These are phyloP conservation scores for Peromyscus melanophrys DNA, from an alignment of 2,797 vertebrate genomes.

Conservation along the genomic window DNA sequence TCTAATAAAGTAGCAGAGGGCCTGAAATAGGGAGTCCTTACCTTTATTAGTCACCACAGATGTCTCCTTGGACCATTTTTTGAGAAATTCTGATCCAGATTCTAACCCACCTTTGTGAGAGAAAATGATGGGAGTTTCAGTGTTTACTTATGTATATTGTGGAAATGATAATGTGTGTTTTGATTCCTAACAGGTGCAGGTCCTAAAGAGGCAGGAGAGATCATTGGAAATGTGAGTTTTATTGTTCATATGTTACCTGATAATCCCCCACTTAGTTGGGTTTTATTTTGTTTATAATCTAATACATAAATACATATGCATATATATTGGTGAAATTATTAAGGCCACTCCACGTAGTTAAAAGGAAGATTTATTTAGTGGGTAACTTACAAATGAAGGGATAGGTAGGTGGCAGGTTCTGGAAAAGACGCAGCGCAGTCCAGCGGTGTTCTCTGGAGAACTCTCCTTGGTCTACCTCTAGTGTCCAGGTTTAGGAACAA, in stretches of 20 bases:
- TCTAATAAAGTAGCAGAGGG: slow-evolving; percentile 9
- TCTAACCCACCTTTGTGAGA: slow-evolving; percentile 7
- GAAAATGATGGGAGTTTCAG: slow-evolving; percentile 30
- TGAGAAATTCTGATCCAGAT: slow-evolving; percentile 58
- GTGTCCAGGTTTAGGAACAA: no score
- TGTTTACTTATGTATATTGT: slow-evolving; percentile 58
- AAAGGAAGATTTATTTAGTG: no score
- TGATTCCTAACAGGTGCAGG: slow-evolving; percentile 89
- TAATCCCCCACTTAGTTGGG: neutral
- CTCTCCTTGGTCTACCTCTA: no score
- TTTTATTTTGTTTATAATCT: slow-evolving; percentile 68
- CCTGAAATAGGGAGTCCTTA: neutral
- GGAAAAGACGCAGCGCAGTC: no score
- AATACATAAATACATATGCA: neutral
- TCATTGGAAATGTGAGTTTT: slow-evolving; percentile 94
- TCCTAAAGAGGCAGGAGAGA: slow-evolving; percentile 91
- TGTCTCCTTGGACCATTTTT: slow-evolving; percentile 35
- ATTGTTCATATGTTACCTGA: slow-evolving; percentile 60
- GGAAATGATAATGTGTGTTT: slow-evolving; percentile 32
- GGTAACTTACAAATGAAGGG: no score
- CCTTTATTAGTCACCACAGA: neutral
- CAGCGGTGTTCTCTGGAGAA: no score
- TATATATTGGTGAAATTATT: no score
- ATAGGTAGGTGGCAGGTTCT: no score
- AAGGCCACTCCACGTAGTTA: no score